Percentiles rank a stretch among this genome's conserved stretches.
Conservation (phyloP, 2,113 vertebrate species). For the Otolemur garnettii region DNA sequence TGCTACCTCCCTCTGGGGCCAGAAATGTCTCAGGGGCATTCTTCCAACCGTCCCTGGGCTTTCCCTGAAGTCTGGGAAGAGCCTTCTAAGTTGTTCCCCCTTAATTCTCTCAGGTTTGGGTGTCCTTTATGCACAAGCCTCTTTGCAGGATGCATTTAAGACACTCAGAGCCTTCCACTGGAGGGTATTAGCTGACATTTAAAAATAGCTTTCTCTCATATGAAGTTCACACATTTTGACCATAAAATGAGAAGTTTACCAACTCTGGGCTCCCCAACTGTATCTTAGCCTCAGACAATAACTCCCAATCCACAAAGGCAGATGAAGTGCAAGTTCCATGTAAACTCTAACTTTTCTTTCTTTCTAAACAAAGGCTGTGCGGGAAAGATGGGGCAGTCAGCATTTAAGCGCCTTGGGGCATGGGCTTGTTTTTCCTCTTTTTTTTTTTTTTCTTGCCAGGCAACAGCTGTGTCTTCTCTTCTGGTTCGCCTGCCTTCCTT, state of each 20-base stretch:
- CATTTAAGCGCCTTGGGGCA: background rate
- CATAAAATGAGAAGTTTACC: conserved; percentile 54
- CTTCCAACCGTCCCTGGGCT: background rate
- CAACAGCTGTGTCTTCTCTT: conserved; percentile 54
- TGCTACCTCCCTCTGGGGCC: background rate
- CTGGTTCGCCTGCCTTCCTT: background rate
- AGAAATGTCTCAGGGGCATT: background rate
- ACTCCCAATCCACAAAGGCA: background rate
- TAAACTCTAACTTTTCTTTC: background rate
- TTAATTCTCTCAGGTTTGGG: background rate
- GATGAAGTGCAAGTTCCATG: background rate
- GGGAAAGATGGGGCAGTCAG: background rate
- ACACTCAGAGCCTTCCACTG: background rate
- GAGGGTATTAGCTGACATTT: background rate
- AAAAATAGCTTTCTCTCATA: conserved; percentile 48
- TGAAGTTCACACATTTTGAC: conserved; percentile 9
- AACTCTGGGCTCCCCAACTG: background rate
- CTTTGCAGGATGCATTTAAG: background rate
- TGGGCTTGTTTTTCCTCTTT: background rate
- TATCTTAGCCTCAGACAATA: background rate
- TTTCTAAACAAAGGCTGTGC: background rate
- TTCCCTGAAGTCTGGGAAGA: background rate
- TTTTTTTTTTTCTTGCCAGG: background rate
- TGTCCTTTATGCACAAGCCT: background rate
- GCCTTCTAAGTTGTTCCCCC: background rate